Evolutionary conservation across 2,888 invertebrate species (phyloP), one percentile per base, ranked within the genome.

Genomic region (Thymelicus acteon): DNA sequence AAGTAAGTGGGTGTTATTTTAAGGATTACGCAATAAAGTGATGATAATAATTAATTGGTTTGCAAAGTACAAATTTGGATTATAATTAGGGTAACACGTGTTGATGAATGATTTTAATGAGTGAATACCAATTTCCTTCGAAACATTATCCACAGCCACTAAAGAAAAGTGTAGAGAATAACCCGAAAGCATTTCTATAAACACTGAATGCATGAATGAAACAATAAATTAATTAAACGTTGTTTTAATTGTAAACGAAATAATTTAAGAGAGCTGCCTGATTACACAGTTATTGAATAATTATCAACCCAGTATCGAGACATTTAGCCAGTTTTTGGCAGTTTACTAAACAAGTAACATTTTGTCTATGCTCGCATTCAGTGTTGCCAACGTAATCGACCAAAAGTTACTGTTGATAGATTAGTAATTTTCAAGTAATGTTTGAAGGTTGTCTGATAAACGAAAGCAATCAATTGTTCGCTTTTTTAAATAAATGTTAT

Each of bases 381-480:
- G 82, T 86, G 83, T 83, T 84, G 80, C 84, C 85, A 79, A 75
- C 74, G 69, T 79, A 79, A 79, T 85, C 79, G 83, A 85, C 83
- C 82, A 85, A 78, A 75, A 78, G 76, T 79, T 79, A 80, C 76
- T 82, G 79, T 81, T 79, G 75, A 75, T 76, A 77, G 72, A 72
- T 77, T 80, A 78, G 79, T 77, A 77, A 77, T 77, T 76, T 74
- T 76, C 58, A 57, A 71, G 12, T 60, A 71, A 63, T 71, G 65
- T 71, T 71, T 75, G 77, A 89, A 81, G 87, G 87, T 91, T 91
- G 88, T 91, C 83, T 78, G 72, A 75, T 80, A 83, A 70, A 85
- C 78, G 73, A 81, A 90, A 90, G 89, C 89, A 91, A 90, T 90
- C 85, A 78, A 82, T 85, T 83, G 83, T 86, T 82, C 85, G 89